Conservation (phyloP, 1,140 invertebrate species). For the Pararge aegeria region DNA sequence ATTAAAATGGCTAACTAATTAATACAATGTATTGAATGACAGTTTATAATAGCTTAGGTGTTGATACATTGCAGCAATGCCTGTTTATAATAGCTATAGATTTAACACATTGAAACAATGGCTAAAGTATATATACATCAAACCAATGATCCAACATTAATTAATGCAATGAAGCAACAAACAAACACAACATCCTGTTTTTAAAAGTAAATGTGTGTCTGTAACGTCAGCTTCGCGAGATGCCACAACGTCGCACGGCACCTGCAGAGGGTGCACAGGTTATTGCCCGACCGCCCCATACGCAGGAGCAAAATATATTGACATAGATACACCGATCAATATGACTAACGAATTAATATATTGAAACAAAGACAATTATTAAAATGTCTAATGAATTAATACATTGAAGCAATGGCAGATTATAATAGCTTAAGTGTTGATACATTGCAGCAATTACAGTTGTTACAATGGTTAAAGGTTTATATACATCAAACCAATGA, state of each 20-base stretch:
- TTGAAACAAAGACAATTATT: background rate
- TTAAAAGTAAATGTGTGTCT: too few relatives aligned
- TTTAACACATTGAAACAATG: too few relatives aligned
- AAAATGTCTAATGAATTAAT: background rate
- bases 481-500: too few relatives aligned
- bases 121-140: too few relatives aligned
- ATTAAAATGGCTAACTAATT: background rate
- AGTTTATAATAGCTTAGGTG: background rate
- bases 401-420: background rate
- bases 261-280: slow-evolving; percentile 45
- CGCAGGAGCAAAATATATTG: slow-evolving; percentile 35
- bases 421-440: background rate
- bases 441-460: background rate
- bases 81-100: too few relatives aligned
- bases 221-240: slow-evolving; percentile 52
- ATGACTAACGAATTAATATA: background rate
- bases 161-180: too few relatives aligned
- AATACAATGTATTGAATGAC: too few relatives aligned
- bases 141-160: too few relatives aligned
- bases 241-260: slow-evolving; percentile 55
- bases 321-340: slow-evolving; percentile 9
- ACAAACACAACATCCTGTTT: too few relatives aligned
- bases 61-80: background rate
- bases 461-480: background rate
- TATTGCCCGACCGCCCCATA: slow-evolving; percentile 39